Conservation (phyloP, 2,113 vertebrate species). For the Copsychus sechellarum region DNA sequence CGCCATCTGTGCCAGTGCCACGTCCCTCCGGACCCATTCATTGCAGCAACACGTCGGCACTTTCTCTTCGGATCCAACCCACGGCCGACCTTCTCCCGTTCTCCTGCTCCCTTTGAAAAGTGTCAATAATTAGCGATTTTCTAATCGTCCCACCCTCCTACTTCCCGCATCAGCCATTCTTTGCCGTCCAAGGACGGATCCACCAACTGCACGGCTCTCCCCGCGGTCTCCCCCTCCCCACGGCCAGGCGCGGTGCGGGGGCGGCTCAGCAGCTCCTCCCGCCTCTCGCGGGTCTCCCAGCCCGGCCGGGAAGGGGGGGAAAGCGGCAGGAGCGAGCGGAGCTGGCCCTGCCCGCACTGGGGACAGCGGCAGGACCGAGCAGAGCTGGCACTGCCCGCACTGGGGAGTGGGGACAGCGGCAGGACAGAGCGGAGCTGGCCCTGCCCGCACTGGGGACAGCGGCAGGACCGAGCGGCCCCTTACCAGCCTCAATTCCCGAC, state of each 20-base stretch:
- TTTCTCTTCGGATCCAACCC: neutral
- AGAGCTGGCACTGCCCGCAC: neutral
- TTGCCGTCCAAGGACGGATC: neutral
- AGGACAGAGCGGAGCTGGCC: neutral
- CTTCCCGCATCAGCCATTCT: neutral
- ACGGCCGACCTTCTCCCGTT: neutral
- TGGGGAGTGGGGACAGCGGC: no score
- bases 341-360: neutral
- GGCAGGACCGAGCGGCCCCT: neutral
- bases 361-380: neutral
- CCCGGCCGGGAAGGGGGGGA: neutral
- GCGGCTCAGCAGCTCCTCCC: neutral
- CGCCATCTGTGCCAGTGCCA: neutral
- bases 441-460: fast-evolving
- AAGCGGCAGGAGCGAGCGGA: neutral
- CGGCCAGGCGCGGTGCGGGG: neutral
- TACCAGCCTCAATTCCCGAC: neutral
- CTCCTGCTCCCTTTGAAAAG: neutral
- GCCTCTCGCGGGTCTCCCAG: neutral
- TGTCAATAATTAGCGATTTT: neutral
- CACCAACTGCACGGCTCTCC: neutral
- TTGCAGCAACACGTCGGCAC: neutral
- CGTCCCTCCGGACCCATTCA: neutral
- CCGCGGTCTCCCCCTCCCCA: neutral
- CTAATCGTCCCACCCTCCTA: neutral